A percentile compares a stretch with the other conserved stretches of the same genome.
Conservation (phyloP, 2,797 vertebrate genomes). For the Enoplosus armatus region DNA sequence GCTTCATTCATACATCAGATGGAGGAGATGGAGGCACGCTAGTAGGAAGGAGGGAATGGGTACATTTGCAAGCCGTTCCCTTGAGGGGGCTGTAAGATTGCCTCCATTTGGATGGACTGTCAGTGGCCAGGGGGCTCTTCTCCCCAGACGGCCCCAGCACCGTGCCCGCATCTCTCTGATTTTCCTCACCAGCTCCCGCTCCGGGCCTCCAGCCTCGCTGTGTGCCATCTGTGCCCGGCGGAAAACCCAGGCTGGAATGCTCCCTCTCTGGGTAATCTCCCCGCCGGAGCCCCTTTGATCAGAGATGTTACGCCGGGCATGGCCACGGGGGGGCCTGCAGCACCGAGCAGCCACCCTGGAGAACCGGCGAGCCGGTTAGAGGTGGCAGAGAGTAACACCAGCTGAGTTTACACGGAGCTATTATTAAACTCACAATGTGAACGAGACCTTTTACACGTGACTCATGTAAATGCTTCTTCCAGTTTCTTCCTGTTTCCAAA, state of each 20-base stretch:
- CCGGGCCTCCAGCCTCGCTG: slow-evolving; percentile 61
- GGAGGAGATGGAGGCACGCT: slow-evolving; percentile 55
- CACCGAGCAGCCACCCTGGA: slow-evolving; percentile 28
- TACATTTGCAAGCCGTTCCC: slow-evolving; percentile 78
- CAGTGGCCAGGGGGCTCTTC: slow-evolving; percentile 59
- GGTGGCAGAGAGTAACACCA: not conserved
- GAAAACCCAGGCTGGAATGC: slow-evolving; percentile 58
- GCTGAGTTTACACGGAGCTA: slow-evolving; percentile 15
- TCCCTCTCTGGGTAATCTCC: slow-evolving; percentile 62
- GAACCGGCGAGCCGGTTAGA: slow-evolving; percentile 7
- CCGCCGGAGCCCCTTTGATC: slow-evolving; percentile 73
- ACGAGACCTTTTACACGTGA: not conserved
- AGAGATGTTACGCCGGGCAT: slow-evolving; percentile 49
- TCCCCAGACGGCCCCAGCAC: slow-evolving; percentile 58
- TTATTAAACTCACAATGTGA: slow-evolving; percentile 6
- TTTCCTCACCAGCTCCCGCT: slow-evolving; percentile 62
- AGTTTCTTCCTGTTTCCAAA: slow-evolving; percentile 1
- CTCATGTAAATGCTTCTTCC: not conserved
- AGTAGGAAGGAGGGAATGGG: slow-evolving; percentile 59
- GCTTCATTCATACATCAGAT: slow-evolving; percentile 69
- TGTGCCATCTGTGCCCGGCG: slow-evolving; percentile 75
- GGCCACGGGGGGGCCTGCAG: slow-evolving; percentile 47
- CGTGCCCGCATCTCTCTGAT: slow-evolving; percentile 58
- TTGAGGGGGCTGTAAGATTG: slow-evolving; percentile 72
- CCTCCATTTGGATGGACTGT: slow-evolving; percentile 75